A percentile compares a stretch with the other conserved stretches of the same genome.
Conservation (phyloP, 2,113 vertebrate species). For the Leptosomus discolor region DNA sequence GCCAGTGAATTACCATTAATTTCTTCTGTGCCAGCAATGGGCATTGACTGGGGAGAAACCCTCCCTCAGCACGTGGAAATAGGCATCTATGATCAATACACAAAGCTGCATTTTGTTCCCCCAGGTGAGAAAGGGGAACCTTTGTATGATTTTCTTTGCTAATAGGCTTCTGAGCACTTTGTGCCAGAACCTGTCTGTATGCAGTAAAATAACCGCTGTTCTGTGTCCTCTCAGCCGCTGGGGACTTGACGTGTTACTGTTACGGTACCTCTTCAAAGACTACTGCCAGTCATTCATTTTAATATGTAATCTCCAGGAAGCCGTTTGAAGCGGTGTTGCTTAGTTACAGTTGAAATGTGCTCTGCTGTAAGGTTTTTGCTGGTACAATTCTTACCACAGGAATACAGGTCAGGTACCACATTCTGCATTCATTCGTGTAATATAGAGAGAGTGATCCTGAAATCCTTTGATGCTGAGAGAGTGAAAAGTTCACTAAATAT, state of each 20-base stretch:
- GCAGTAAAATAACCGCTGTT: background rate
- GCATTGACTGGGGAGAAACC: background rate
- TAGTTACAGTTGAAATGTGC: slow-evolving; percentile 61
- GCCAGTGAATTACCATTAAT: background rate
- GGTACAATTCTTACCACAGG: background rate
- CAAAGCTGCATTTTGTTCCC: background rate
- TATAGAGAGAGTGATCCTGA: background rate
- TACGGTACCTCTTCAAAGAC: slow-evolving; percentile 6
- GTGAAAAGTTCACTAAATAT: slow-evolving; percentile 34
- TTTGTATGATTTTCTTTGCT: background rate
- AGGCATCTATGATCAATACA: background rate
- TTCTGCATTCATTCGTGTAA: background rate
- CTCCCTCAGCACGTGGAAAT: background rate
- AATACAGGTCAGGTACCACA: slow-evolving; percentile 7
- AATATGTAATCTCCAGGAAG: slow-evolving; percentile 55
- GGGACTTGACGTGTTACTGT: background rate
- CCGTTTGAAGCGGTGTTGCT: slow-evolving; percentile 54
- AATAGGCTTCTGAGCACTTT: background rate
- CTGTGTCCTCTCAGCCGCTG: background rate
- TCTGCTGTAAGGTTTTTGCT: slow-evolving; percentile 32
- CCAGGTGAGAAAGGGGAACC: background rate
- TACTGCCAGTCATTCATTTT: slow-evolving; percentile 57
- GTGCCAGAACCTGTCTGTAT: background rate
- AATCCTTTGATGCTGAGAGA: background rate
- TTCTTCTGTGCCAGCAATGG: background rate